Percentiles rank a stretch among this genome's conserved stretches.
These are phyloP conservation scores for Galerucella pusilla DNA, from an alignment of 2,888 invertebrate species.

Conservation along the genomic window DNA sequence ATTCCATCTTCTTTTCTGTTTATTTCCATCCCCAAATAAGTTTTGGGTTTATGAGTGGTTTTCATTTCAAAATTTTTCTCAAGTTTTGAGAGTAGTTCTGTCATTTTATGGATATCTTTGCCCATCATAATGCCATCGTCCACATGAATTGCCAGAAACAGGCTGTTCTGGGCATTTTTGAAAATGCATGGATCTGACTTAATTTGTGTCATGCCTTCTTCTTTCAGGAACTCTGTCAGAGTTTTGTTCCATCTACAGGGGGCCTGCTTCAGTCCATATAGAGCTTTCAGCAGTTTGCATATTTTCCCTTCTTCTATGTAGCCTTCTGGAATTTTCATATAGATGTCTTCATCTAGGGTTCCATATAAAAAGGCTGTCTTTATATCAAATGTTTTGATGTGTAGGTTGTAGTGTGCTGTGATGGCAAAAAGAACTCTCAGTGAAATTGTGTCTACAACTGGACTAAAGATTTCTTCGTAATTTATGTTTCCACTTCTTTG, in stretches of 20 bases:
- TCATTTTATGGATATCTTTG: too few relatives aligned
- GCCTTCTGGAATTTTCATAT: not conserved
- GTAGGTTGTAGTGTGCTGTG: conserved; percentile 5
- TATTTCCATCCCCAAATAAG: too few relatives aligned
- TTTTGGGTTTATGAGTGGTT: too few relatives aligned
- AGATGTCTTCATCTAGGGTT: not conserved
- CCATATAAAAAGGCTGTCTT: not conserved
- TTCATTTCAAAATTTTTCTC: too few relatives aligned
- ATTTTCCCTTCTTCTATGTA: not conserved
- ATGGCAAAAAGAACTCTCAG: conserved; percentile 33
- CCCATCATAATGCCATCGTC: too few relatives aligned
- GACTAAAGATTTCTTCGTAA: conserved; percentile 33
- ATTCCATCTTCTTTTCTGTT: too few relatives aligned
- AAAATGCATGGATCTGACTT: too few relatives aligned
- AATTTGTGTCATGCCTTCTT: too few relatives aligned
- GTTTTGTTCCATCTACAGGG: not conserved
- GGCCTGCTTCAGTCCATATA: not conserved
- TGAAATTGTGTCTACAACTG: conserved; percentile 24
- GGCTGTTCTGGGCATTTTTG: too few relatives aligned
- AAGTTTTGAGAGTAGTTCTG: too few relatives aligned
- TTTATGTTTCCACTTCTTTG: conserved; percentile 34
- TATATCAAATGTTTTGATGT: not conserved
- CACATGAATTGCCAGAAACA: too few relatives aligned
- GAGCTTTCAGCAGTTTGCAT: not conserved
- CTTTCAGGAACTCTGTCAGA: not conserved